Conservation (phyloP, 2,888 invertebrate species). For the Opisthograptis luteolata region DNA sequence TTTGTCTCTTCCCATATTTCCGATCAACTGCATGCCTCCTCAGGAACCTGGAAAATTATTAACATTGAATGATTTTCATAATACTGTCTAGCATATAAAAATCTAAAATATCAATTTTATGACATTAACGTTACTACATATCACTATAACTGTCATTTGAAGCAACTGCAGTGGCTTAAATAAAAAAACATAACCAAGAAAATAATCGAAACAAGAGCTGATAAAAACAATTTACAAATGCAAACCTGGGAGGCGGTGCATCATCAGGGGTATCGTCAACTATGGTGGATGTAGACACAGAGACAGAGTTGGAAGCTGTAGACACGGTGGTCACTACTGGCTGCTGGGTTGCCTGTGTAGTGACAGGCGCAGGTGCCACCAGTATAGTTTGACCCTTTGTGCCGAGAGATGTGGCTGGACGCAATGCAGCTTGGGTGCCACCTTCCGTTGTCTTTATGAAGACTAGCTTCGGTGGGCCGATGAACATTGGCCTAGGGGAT, state of each 20-base stretch:
- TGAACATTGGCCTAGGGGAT: constrained; percentile 75
- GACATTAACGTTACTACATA: too few relatives aligned
- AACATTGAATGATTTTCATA: not conserved
- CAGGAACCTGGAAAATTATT: constrained; percentile 57
- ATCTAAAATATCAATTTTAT: too few relatives aligned
- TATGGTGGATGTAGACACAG: constrained; percentile 44
- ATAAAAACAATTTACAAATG: not conserved
- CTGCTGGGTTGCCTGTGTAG: constrained; percentile 41
- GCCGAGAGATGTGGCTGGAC: constrained; percentile 57
- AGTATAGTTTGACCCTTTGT: constrained; percentile 75
- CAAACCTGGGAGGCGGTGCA: constrained; percentile 46
- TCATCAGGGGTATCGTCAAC: constrained; percentile 60
- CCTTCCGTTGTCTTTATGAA: constrained; percentile 80
- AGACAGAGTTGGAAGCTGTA: constrained; percentile 40
- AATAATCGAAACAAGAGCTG: not conserved
- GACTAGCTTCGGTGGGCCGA: constrained; percentile 79
- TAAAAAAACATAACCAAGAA: not conserved
- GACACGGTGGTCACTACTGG: constrained; percentile 30
- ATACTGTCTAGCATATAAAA: too few relatives aligned
- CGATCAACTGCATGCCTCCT: constrained; percentile 63
- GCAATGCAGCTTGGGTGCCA: constrained; percentile 63
- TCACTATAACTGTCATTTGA: too few relatives aligned
- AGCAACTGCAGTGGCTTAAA: too few relatives aligned
- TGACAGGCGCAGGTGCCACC: constrained; percentile 62
- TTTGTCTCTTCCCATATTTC: constrained; percentile 76